Percentiles rank a stretch among this genome's conserved stretches.
phyloP scores from a whole-genome alignment of 2,113 vertebrate genomes.

The Chlorocebus sabaeus region DNA sequence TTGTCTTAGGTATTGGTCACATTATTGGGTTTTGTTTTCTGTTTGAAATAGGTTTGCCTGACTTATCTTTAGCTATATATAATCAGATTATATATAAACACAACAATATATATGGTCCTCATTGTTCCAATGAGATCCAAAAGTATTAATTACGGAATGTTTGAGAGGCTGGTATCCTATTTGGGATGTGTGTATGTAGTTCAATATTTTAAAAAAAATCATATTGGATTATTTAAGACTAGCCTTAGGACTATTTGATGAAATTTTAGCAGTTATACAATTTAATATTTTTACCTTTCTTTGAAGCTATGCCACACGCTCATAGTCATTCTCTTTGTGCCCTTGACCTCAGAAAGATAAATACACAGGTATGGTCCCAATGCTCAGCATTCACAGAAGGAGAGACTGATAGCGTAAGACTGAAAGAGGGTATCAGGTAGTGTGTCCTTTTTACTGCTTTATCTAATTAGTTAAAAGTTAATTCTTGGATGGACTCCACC shows the following conservation, averaged over 20 bases:
- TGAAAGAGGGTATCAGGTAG: background rate
- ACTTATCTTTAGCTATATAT: background rate
- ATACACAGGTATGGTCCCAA: background rate
- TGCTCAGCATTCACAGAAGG: background rate
- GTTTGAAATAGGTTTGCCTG: background rate
- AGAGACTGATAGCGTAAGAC: fast-evolving
- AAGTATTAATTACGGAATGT: background rate
- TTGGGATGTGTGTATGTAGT: background rate
- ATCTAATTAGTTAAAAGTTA: background rate
- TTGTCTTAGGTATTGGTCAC: background rate
- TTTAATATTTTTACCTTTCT: background rate
- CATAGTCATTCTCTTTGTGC: background rate
- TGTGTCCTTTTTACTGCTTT: background rate
- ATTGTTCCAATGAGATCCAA: background rate
- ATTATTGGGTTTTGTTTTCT: background rate
- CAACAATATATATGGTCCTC: no score
- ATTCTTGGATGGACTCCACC: background rate
- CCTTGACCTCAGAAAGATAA: background rate
- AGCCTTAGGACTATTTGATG: background rate
- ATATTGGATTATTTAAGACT: background rate
- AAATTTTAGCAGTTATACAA: background rate
- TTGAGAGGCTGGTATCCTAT: background rate
- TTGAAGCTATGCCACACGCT: background rate
- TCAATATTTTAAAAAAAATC: background rate
- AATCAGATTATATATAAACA: background rate